A percentile compares a stretch with the other conserved stretches of the same genome.
phyloP scores from a whole-genome alignment of 53 echinoderm and acorn worm species.

The Temnopleurus reevesii region DNA sequence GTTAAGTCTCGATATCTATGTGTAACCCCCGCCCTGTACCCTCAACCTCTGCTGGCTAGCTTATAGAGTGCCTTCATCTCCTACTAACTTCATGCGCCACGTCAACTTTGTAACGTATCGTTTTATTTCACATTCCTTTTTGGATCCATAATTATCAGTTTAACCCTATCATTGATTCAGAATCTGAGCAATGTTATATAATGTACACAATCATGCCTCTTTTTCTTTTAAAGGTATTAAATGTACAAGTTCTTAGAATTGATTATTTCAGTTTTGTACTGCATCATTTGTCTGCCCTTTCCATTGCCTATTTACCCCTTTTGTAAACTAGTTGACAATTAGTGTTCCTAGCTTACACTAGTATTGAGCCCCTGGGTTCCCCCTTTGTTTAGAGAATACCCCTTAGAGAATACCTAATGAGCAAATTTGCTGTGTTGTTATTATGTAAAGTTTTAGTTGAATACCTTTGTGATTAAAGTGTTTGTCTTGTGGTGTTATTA shows the following conservation, averaged over 20 bases:
- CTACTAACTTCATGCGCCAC: neutral
- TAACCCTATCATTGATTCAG: neutral
- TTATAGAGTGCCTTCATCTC: slow-evolving; percentile 6
- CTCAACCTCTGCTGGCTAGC: slow-evolving; percentile 20
- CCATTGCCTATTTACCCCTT: neutral
- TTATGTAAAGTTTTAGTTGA: neutral
- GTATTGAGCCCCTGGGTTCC: neutral
- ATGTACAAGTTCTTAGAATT: neutral
- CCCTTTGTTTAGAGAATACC: neutral
- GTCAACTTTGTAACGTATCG: slow-evolving; percentile 1
- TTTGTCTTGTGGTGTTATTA: too few species aligned
- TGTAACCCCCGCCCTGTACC: slow-evolving; percentile 10
- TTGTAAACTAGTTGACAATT: neutral
- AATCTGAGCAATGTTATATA: neutral
- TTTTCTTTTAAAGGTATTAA: too few species aligned
- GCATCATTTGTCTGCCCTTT: neutral
- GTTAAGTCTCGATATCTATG: slow-evolving; percentile 8
- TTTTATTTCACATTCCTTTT: neutral
- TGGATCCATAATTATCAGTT: neutral
- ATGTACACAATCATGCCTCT: neutral
- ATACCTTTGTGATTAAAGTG: neutral
- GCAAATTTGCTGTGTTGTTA: neutral
- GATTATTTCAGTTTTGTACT: neutral
- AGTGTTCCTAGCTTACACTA: neutral
- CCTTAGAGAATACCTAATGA: neutral